These are phyloP conservation scores for Leptodactylus fallax DNA, from an alignment of 2,797 vertebrate species.

Conservation along the genomic window DNA sequence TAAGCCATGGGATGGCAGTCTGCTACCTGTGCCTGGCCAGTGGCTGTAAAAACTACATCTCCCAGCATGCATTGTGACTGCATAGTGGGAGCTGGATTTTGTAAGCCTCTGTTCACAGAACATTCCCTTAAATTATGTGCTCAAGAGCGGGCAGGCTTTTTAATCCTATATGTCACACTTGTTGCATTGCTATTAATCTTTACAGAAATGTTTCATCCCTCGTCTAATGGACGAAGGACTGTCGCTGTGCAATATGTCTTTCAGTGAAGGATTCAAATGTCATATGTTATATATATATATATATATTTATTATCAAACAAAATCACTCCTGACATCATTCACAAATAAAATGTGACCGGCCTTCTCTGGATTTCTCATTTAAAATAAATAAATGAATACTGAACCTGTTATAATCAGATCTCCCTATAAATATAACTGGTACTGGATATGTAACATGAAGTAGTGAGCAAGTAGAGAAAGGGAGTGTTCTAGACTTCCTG, in stretches of 20 bases:
- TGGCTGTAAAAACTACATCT: background rate
- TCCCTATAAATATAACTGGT: too few species aligned
- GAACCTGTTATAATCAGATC: too few species aligned
- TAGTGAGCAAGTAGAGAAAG: too few species aligned
- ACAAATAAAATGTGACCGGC: slow-evolving; percentile 3
- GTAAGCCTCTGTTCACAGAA: background rate
- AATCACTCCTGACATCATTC: background rate
- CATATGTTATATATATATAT: background rate
- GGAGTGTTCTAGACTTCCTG: too few species aligned
- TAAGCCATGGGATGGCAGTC: background rate
- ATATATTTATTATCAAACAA: slow-evolving; percentile 14
- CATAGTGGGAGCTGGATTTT: background rate
- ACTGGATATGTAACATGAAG: too few species aligned
- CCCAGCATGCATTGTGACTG: background rate
- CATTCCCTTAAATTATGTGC: slow-evolving; percentile 15
- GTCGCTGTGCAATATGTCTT: slow-evolving; percentile 22
- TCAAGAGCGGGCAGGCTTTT: background rate
- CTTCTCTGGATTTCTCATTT: background rate
- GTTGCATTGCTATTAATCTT: slow-evolving; percentile 9
- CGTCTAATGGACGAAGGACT: background rate
- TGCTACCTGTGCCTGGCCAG: background rate
- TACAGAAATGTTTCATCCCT: slow-evolving; percentile 9
- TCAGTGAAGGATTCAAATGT: background rate
- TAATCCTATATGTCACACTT: background rate
- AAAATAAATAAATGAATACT: too few species aligned